Base-by-base conservation (phyloP, 2,113 vertebrate genomes). In the Myrmophylax atrothorax region DNA sequence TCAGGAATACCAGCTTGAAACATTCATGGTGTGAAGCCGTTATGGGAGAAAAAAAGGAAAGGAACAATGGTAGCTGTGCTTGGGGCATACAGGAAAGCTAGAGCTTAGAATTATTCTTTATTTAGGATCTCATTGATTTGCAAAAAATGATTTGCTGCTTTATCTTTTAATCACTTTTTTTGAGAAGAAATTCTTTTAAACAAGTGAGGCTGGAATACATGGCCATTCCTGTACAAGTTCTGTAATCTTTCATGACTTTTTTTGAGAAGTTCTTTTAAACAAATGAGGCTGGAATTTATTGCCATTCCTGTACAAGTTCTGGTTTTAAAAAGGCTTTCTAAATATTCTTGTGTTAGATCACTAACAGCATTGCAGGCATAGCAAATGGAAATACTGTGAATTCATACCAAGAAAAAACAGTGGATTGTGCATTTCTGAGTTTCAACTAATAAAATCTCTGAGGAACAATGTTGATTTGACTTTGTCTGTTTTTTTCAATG, bases 371-470 rank as follows among this genome's bases (percentile, higher is more conserved):
- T 84, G 72, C 76, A 89, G 28, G 33, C 63, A 10, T 9, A 35
- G 68, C 28, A 91, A 88, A 85, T 26, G 18, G 77, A 92, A 92
- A 72, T 55, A 56, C 56, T 86, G 64, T 40, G 53, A 93, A 73
- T 77, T 89, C 77, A 52, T 91, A 72, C 55, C 49, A 53, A 76
- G 46, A 35, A 70, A 46, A 72, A 81, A 47, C 50, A 85, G 47
- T 75, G 73, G 56, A 84, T 92, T 89, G 73, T 96, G 74, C 79
- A 67, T 90, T 93, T 95, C 69, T 90, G 88, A 18, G 66, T 84
- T 94, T 84, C 67, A 90, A 1, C 76, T 96, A 96, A 96, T 97
- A 96, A 97, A 97, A 92, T 76, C 66, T 96, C 93, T 62, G 88
- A 84, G 64, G 77, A 96, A 92, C 83, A 95, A 94, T 89, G 76